Base-by-base conservation (phyloP, 2,888 invertebrate genomes). In the Stratiomys singularior region DNA sequence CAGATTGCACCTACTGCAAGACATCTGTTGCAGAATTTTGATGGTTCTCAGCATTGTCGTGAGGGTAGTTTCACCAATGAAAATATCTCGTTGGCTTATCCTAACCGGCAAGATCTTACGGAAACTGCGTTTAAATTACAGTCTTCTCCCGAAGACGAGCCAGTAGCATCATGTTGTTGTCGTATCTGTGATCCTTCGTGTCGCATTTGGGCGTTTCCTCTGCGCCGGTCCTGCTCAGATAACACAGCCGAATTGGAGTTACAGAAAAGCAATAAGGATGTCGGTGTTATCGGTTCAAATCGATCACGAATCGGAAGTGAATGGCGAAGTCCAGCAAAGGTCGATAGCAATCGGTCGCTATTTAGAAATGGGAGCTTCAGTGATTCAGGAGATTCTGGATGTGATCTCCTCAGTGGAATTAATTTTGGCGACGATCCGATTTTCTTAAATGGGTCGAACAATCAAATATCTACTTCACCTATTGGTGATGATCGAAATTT, bases 151-250 rank as follows among this genome's bases (percentile, higher is more conserved):
- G 66, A 58, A 25, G 58, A 78, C n/a, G 71, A 76, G 18, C 11
- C 76, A 37, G 46, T 76, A 7, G 77, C 69, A 58, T 63, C 81
- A 23, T 83, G 83, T 63, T 83, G 81, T 78, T 83, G 83, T 72
- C 82, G 82, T 9, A 80, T 82, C 71, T 87, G 87, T 77, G 87
- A 87, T 83, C 87, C 87, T 5, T 81, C 86, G 63, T 84, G 86
- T 71, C 84, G 84, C 1, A 84, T 87, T 23, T 87, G 87, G 87
- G 87, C 86, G 79, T 87, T 86, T 81, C 87, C 87, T 9, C 78
- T 87, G 56, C 83, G 86, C 18, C 83, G 87, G 74, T 87, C 87
- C 1, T 82, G 83, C 21, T 87, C 87, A 1, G 86, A 87, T 81
- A 86, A 86, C 77, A 84, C 87, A 2, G 83, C 80, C 77, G 84